A percentile compares a stretch with the other conserved stretches of the same genome.
Conservation (phyloP, 1,140 invertebrate species). For the Sminthurides bifidus region DNA sequence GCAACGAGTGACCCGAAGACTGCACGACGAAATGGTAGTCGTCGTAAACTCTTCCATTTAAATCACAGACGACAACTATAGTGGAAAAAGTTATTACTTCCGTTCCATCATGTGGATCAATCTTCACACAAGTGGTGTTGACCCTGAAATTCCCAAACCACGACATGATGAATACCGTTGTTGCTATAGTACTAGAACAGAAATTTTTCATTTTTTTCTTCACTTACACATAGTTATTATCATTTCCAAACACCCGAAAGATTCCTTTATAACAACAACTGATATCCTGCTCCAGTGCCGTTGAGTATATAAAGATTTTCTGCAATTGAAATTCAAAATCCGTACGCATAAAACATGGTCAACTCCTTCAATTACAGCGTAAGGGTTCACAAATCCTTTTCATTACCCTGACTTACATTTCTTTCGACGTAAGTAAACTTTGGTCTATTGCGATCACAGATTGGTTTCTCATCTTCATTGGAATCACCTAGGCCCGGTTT, state of each 20-base stretch:
- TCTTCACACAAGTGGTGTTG: not conserved
- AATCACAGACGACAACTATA: not conserved
- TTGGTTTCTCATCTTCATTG: not conserved
- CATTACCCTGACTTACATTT: not conserved
- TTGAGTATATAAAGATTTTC: not conserved
- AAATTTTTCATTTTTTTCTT: not conserved
- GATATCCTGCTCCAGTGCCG: not conserved
- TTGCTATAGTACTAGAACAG: not conserved
- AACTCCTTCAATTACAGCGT: not conserved
- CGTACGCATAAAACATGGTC: not conserved
- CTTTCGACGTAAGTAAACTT: not conserved
- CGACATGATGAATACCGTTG: not conserved
- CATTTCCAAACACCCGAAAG: not conserved
- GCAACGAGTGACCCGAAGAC: not conserved
- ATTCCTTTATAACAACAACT: conserved; percentile 1
- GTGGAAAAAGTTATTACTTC: too few relatives aligned
- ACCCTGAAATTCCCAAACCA: not conserved
- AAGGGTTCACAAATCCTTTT: not conserved
- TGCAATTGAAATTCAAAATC: not conserved
- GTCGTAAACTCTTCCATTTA: not conserved
- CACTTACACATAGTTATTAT: not conserved
- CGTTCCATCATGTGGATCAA: not conserved
- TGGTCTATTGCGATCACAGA: not conserved
- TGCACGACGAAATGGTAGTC: conserved; percentile 1
- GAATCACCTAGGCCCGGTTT: not conserved